Base-by-base conservation (phyloP, 2,888 invertebrate genomes). In the Nomada ruficornis region DNA sequence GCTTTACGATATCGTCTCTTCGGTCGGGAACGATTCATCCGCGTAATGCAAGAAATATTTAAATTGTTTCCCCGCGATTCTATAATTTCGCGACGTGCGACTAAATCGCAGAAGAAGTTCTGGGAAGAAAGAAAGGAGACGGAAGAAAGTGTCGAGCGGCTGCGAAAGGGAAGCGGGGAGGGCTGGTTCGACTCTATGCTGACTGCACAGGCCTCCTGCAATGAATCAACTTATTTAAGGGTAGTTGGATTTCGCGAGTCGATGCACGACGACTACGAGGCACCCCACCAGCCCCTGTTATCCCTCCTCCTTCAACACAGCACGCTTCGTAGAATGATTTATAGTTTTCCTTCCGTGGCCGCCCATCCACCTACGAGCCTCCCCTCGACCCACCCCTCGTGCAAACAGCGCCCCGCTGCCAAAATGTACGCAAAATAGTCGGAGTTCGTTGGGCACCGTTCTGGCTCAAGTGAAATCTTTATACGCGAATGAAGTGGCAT, bases 141-240 rank as follows among this genome's bases (percentile, higher is more conserved):
- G 26, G 52, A 63, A 55, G 60, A 54, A 70, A 78, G 71, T 68
- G 77, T 68, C 77, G 80, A 77, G 75, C 54, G 72, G 50, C 52
- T 67, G 11, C 26, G 59, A 57, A 62, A 76, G 60, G 42, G 52
- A 47, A 64, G 63, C 59, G 62, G 47, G 54, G 64, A 63, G 69
- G 74, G 69, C 75, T 52, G 69, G 72, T 20, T 63, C 69, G 81
- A 81, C 76, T 87, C 84, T 85, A 83, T 80, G 83, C 86, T 86
- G 78, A 80, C 84, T 88, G 86, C 86, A 85, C 85, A 89, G 88
- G 85, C 86, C 88, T 88, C 85, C 83, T 80, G 93, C 93, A 92
- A 93, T 93, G 93, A 93, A 93, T 93, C 93, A 93, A 93, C 92
- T 93, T 93, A 93, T 93, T 93, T 93, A 93, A 93, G 93, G 93